These are phyloP conservation scores for Cactoblastis cactorum DNA, from an alignment of 2,888 invertebrate genomes.

Conservation along the genomic window DNA sequence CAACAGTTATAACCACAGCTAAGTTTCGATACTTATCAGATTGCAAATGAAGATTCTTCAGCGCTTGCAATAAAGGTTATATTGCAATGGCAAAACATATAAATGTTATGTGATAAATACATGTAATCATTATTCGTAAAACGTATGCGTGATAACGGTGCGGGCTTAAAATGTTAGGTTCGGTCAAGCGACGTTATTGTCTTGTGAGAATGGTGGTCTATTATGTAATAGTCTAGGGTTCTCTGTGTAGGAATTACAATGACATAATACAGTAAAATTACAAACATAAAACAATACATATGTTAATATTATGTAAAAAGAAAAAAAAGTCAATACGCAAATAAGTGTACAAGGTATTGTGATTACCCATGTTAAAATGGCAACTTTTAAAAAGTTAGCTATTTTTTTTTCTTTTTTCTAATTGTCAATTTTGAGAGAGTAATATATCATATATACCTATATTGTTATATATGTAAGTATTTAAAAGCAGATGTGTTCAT, in stretches of 20 bases:
- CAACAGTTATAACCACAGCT: conserved; percentile 19
- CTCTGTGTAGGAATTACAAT: not conserved
- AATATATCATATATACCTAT: no score
- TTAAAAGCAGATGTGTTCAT: no score
- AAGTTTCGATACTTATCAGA: conserved; percentile 2
- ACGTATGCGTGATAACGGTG: conserved; percentile 44
- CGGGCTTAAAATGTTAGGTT: conserved; percentile 31
- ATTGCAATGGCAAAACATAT: conserved; percentile 9
- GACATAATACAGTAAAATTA: not conserved
- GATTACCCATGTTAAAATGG: no score
- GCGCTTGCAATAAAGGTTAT: conserved; percentile 1
- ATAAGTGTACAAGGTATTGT: no score
- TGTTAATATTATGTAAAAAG: no score
- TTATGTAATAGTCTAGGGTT: conserved; percentile 20
- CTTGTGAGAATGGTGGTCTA: conserved; percentile 15
- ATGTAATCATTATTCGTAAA: conserved; percentile 37
- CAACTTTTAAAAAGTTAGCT: no score
- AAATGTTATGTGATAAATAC: conserved; percentile 10
- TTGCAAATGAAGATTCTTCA: conserved; percentile 15
- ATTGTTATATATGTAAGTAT: no score
- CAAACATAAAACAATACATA: not conserved
- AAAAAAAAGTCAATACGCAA: no score
- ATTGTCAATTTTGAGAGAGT: no score
- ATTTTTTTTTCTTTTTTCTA: no score
- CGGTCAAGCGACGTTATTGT: conserved; percentile 25